Percentiles rank a stretch among this genome's conserved stretches.
These are phyloP conservation scores for Cotesia chilonis DNA, from an alignment of 1,140 invertebrate genomes.

Conservation along the genomic window DNA sequence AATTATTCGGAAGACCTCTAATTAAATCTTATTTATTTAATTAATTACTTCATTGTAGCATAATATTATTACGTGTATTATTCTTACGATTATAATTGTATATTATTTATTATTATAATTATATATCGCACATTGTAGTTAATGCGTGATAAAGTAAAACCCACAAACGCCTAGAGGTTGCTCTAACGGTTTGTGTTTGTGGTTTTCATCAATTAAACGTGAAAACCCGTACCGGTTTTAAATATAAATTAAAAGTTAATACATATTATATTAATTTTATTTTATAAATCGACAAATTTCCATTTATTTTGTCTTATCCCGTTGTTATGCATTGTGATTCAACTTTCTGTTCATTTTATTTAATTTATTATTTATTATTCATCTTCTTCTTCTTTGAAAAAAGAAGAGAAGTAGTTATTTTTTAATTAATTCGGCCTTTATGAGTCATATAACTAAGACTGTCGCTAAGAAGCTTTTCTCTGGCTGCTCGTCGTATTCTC, in stretches of 20 bases:
- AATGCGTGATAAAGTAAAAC: too few relatives aligned
- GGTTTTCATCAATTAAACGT: too few relatives aligned
- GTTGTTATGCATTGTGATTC: not conserved
- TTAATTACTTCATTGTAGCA: not conserved
- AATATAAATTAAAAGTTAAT: too few relatives aligned
- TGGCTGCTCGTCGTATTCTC: conserved; percentile 70
- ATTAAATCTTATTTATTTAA: not conserved
- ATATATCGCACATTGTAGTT: too few relatives aligned
- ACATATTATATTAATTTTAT: too few relatives aligned
- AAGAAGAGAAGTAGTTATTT: not conserved
- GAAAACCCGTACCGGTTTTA: too few relatives aligned
- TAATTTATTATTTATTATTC: not conserved
- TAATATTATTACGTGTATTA: not conserved
- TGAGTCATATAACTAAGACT: conserved; percentile 77
- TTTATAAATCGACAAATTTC: too few relatives aligned
- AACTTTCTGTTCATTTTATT: not conserved
- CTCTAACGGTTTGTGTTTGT: too few relatives aligned
- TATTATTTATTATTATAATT: not conserved
- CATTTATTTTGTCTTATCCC: too few relatives aligned
- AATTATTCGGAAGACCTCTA: conserved; percentile 6
- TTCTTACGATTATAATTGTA: not conserved
- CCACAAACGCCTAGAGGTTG: too few relatives aligned
- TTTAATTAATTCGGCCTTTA: conserved; percentile 76
- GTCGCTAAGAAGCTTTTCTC: conserved; percentile 65
- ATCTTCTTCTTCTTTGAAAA: not conserved